These are phyloP conservation scores for Tachina grossa DNA, from an alignment of 2,888 invertebrate genomes.

Conservation along the genomic window DNA sequence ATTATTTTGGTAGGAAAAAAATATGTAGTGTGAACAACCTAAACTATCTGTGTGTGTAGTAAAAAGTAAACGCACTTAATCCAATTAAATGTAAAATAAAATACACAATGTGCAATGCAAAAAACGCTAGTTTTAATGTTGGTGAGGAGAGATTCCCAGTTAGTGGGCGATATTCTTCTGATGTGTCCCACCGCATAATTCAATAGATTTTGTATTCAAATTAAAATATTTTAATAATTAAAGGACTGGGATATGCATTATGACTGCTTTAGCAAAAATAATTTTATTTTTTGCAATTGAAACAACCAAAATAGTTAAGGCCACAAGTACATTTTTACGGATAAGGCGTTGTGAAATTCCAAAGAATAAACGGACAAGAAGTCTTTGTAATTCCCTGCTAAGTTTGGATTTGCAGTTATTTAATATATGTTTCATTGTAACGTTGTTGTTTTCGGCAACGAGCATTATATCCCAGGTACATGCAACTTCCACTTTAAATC, in stretches of 20 bases:
- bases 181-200: not conserved
- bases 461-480: conserved; percentile 2
- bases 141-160: too few species aligned
- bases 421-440: conserved; percentile 24
- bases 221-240: not conserved
- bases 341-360: not conserved
- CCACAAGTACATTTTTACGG: not conserved
- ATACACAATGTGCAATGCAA: too few species aligned
- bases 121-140: too few species aligned
- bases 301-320: conserved; percentile 26
- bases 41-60: too few species aligned
- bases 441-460: conserved; percentile 2
- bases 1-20: too few species aligned
- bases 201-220: conserved; percentile 14
- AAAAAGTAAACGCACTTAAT: too few species aligned
- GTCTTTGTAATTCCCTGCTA: not conserved
- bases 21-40: too few species aligned
- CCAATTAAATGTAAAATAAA: too few species aligned
- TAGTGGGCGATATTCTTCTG: too few species aligned
- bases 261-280: conserved; percentile 19
- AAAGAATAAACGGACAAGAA: conserved; percentile 2
- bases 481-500: conserved; percentile 47
- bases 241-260: conserved; percentile 45
- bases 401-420: not conserved
- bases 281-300: conserved; percentile 14